Evolutionary conservation across 1,140 invertebrate species (phyloP).

Genomic region (Drosophila neocordata): DNA sequence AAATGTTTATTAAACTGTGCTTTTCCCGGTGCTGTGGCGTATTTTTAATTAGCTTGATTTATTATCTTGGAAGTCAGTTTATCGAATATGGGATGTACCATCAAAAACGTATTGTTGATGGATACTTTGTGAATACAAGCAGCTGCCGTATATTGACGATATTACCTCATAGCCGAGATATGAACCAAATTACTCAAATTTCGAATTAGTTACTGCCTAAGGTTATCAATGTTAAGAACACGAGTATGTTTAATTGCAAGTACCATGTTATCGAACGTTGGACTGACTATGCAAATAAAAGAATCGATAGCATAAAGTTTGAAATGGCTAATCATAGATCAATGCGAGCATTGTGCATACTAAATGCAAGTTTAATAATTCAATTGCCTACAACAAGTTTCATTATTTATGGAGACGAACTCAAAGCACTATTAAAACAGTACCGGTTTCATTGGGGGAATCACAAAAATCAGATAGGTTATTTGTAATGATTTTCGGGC

Average conservation of each 20-base stretch:
- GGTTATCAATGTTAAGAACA: background rate
- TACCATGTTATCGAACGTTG: conserved; percentile 23
- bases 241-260: conserved; percentile 9
- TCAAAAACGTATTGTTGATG: background rate
- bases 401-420: conserved; percentile 25
- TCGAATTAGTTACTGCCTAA: background rate
- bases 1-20: background rate
- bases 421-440: background rate
- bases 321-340: background rate
- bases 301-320: conserved; percentile 11
- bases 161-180: background rate
- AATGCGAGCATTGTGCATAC: conserved; percentile 28
- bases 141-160: conserved; percentile 30
- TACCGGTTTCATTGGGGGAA: no score
- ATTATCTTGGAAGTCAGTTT: conserved; percentile 13
- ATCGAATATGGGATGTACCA: conserved; percentile 12
- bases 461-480: conserved; percentile 1
- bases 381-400: conserved; percentile 15
- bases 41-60: background rate
- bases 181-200: background rate
- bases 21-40: background rate
- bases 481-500: conserved; percentile 37
- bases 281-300: conserved; percentile 23
- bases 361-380: conserved; percentile 7
- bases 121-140: conserved; percentile 18